A percentile compares a stretch with the other conserved stretches of the same genome.
Conservation (phyloP, 1,140 invertebrate species). For the Leptinotarsa undecemlineata region DNA sequence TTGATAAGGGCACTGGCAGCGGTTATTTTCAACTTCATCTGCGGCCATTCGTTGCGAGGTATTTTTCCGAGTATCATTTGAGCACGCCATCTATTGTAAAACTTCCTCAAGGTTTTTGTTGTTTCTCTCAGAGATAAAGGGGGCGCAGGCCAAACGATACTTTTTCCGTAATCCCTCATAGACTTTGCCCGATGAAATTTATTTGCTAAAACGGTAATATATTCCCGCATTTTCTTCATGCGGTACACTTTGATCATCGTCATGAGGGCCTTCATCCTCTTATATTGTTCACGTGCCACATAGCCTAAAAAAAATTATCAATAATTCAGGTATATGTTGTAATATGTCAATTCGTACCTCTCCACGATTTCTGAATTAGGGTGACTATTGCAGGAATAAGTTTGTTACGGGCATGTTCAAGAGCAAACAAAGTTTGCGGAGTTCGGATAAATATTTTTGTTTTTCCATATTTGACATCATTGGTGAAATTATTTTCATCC, state of each 20-base stretch:
- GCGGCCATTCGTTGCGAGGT: conserved; percentile 83
- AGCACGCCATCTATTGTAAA: conserved; percentile 81
- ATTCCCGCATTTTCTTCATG: conserved; percentile 80
- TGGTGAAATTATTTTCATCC: conserved; percentile 73
- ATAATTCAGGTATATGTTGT: background rate
- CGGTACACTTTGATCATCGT: conserved; percentile 83
- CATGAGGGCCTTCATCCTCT: conserved; percentile 82
- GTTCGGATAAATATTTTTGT: conserved; percentile 94
- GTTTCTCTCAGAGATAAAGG: conserved; percentile 68
- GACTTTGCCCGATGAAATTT: conserved; percentile 65
- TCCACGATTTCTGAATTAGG: conserved; percentile 91
- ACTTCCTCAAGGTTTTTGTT: conserved; percentile 64
- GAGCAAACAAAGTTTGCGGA: conserved; percentile 83
- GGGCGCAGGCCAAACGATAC: conserved; percentile 78
- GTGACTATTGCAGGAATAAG: conserved; percentile 88
- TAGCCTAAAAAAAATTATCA: conserved; percentile 47
- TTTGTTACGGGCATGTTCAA: conserved; percentile 81
- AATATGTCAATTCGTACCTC: conserved; percentile 64
- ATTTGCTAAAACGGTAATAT: conserved; percentile 70
- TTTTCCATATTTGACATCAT: conserved; percentile 91
- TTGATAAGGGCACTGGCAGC: conserved; percentile 77
- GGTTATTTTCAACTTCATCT: conserved; percentile 78
- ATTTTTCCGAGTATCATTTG: conserved; percentile 79
- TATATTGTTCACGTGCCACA: conserved; percentile 77
- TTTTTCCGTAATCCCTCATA: conserved; percentile 77